Evolutionary conservation across 2,888 invertebrate species (phyloP).

Genomic region (Drosophila ochracea): DNA sequence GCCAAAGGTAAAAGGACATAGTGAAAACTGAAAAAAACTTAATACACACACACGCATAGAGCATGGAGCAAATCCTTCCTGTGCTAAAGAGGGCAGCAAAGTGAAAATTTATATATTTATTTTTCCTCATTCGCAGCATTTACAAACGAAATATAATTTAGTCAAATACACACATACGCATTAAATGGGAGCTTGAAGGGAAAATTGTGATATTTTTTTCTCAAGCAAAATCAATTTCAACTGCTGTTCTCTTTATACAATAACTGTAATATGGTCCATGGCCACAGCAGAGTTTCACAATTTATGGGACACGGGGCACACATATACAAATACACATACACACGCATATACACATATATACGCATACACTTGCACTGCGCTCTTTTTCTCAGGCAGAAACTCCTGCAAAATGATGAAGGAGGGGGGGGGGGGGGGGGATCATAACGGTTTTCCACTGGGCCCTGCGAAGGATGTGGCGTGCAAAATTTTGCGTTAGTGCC

Average conservation of each 20-base stretch:
- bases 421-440: constrained; percentile 19
- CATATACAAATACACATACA: constrained; percentile 20
- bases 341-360: constrained; percentile 31
- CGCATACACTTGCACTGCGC: constrained; percentile 57
- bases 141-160: constrained; percentile 8
- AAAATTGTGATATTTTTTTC: constrained; percentile 39
- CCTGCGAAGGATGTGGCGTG: constrained; percentile 70
- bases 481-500: constrained; percentile 68
- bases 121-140: neutral
- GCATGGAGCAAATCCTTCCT: constrained; percentile 56
- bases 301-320: constrained; percentile 74
- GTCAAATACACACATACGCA: constrained; percentile 4
- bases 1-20: constrained; percentile 82
- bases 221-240: constrained; percentile 65
- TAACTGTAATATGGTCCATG: constrained; percentile 77
- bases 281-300: constrained; percentile 74
- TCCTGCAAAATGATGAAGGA: constrained; percentile 54
- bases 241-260: constrained; percentile 61
- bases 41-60: constrained; percentile 60
- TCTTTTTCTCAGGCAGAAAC: constrained; percentile 65
- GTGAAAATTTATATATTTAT: constrained; percentile 49
- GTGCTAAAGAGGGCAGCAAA: constrained; percentile 52
- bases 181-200: constrained; percentile 5
- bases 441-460: constrained; percentile 56
- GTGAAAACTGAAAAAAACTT: constrained; percentile 69